Evolutionary conservation across 2,888 invertebrate genomes (phyloP).

Genomic region (Nomada goodeniana): DNA sequence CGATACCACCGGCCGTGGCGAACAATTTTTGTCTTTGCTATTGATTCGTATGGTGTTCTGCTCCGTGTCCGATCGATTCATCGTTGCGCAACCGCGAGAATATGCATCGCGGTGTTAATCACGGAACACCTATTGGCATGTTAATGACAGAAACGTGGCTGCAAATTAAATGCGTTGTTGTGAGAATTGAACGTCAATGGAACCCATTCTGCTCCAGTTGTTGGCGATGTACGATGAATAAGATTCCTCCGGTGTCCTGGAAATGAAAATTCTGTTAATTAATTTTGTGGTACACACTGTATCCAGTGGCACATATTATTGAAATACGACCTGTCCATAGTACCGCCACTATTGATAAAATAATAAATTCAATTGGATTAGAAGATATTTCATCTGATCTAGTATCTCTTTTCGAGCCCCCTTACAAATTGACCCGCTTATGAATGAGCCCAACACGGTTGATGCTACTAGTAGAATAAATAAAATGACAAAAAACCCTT

Average conservation of each 20-base stretch:
- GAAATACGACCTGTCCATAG: no score
- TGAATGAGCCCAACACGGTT: no score
- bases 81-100: constrained; percentile 37
- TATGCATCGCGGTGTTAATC: constrained; percentile 30
- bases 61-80: constrained; percentile 15
- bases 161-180: neutral
- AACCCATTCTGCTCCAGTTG: neutral
- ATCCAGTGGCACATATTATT: no score
- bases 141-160: neutral
- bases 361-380: no score
- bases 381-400: no score
- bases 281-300: no score
- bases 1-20: constrained; percentile 25
- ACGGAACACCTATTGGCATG: neutral
- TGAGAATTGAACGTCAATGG: constrained; percentile 1
- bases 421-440: neutral
- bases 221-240: neutral
- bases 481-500: no score
- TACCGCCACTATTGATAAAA: no score
- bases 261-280: no score
- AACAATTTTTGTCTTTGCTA: constrained; percentile 41
- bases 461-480: no score
- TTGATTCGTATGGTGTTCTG: constrained; percentile 44
- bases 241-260: neutral
- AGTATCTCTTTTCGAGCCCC: neutral